Percentiles rank a stretch among this genome's conserved stretches.
These are phyloP conservation scores for Heliconius melpomene DNA, from an alignment of 1,140 invertebrate species.

Conservation along the genomic window DNA sequence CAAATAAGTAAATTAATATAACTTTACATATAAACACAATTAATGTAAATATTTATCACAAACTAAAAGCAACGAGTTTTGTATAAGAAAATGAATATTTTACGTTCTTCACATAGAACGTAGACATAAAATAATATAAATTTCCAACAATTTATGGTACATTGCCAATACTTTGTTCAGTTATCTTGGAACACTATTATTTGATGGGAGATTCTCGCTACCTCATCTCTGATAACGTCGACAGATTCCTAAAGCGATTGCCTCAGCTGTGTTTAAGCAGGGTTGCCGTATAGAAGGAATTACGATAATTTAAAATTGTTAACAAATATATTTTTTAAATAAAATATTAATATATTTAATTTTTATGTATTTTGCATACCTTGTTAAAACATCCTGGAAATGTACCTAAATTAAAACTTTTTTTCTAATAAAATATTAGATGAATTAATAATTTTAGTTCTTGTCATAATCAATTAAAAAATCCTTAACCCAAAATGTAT, in stretches of 20 bases:
- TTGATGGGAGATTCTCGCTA: conserved; percentile 53
- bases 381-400: no score
- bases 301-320: not conserved
- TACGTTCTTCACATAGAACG: not conserved
- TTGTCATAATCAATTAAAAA: no score
- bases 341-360: not conserved
- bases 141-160: not conserved
- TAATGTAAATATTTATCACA: not conserved
- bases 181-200: conserved; percentile 50
- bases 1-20: not conserved
- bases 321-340: not conserved
- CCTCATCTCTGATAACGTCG: conserved; percentile 47
- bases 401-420: no score
- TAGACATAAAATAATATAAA: not conserved
- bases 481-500: no score
- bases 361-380: no score
- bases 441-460: no score
- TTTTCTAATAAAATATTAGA: no score
- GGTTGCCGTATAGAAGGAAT: conserved; percentile 32
- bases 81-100: not conserved
- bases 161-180: conserved; percentile 18
- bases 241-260: conserved; percentile 57
- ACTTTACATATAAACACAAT: not conserved
- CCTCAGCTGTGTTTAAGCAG: conserved; percentile 41
- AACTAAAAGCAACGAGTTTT: not conserved